Percentiles rank a stretch among this genome's conserved stretches.
Evolutionary conservation across 2,797 vertebrate genomes (phyloP).

Genomic region (Chelon labrosus): DNA sequence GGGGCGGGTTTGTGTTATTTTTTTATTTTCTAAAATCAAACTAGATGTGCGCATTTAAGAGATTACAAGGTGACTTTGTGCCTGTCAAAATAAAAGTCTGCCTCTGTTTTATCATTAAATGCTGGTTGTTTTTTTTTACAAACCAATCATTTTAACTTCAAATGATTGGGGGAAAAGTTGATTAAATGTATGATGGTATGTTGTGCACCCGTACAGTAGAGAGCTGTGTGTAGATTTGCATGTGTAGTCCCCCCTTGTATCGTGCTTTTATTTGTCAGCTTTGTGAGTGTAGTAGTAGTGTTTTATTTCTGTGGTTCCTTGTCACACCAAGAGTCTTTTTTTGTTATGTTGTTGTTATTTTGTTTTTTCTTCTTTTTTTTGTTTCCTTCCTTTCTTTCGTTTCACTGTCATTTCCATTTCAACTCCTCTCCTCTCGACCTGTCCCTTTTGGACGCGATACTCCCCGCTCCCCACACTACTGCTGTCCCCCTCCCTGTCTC

Average conservation of each 20-base stretch:
- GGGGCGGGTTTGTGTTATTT: neutral
- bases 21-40: slow-evolving; percentile 30
- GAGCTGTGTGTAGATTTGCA: slow-evolving; percentile 86
- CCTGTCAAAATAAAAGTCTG: slow-evolving; percentile 11
- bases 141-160: slow-evolving; percentile 43
- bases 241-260: slow-evolving; percentile 74
- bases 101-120: slow-evolving; percentile 3
- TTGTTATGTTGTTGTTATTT: slow-evolving; percentile 94
- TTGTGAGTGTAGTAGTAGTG: slow-evolving; percentile 90
- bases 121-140: slow-evolving; percentile 18
- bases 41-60: slow-evolving; percentile 23
- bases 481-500: slow-evolving; percentile 54
- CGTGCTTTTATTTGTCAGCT: slow-evolving; percentile 75
- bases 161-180: slow-evolving; percentile 49
- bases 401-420: slow-evolving; percentile 80
- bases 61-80: slow-evolving; percentile 24
- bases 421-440: slow-evolving; percentile 63
- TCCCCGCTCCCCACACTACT: neutral
- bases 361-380: slow-evolving; percentile 87
- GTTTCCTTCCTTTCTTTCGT: slow-evolving; percentile 76
- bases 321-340: slow-evolving; percentile 81
- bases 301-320: slow-evolving; percentile 85
- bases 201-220: slow-evolving; percentile 83
- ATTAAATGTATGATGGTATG: slow-evolving; percentile 34
- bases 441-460: slow-evolving; percentile 49